Evolutionary conservation across 1,140 invertebrate genomes (phyloP), one percentile per base, ranked within the genome.

Genomic region (Calycopis cecrops): DNA sequence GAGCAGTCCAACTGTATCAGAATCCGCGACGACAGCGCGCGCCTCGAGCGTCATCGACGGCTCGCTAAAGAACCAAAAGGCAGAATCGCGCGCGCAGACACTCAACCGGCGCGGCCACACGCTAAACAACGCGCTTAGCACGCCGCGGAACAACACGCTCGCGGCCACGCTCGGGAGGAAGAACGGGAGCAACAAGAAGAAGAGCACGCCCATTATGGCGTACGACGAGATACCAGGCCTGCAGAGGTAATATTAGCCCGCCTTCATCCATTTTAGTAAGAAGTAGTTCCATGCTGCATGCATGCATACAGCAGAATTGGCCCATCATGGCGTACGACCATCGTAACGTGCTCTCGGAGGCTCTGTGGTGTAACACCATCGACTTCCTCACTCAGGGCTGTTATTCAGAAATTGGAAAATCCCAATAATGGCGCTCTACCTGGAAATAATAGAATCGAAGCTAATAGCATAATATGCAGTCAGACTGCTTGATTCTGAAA

Each of bases 1-100:
- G 79, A 90, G 93, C 59, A 95, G 94, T 87, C 94, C 94, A 10
- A 93, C 94, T 0, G 92, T 94, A 67, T 94, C 93, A 0, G 94
- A 95, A 69, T 93, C 92, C 9, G 94, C 94, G 3, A 94, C 93
- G 0, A 95, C 94, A 0, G 94, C 94, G 0, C 89, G 94, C 44
- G 93, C 94, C 4, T 93, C 93, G 0, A 94, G 93, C 69, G 91
- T 94, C 18, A 86, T 83, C 59, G 83, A 85, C 40, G 72, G 73
- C 0, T 77, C 73, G 38, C 69, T 75, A 69, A 89, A 62, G n/a
- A n/a, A n/a, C n/a, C 88, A 88, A 67, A 90, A 89, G 38, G 59
- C 91, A 55, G 85, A 73, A 76, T 57, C 34, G 67, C 67, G 8
- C 78, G 78, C 83, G 1, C 83, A 85, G 44, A 86, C 80, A 0